These are phyloP conservation scores for Branchipolynoe longqiensis DNA, from an alignment of 2,888 invertebrate species.

Conservation along the genomic window DNA sequence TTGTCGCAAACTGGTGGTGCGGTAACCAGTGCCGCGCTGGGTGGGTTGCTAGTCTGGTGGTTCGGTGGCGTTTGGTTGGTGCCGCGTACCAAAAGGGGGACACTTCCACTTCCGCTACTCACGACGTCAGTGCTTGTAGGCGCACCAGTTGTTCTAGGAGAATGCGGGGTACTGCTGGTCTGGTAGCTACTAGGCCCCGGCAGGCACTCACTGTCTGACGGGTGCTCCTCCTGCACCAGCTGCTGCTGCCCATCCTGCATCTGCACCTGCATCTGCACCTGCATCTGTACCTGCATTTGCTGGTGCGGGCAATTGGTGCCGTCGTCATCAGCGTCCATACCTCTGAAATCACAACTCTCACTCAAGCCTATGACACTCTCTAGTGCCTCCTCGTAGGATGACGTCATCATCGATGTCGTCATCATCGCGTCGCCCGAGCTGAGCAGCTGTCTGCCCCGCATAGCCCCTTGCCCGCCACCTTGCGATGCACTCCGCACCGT, in stretches of 20 bases:
- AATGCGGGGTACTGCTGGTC: background rate
- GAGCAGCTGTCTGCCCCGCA: background rate
- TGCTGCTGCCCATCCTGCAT: too few species aligned
- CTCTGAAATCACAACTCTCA: background rate
- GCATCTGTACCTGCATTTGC: background rate
- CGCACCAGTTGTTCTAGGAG: background rate
- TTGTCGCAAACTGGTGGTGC: too few species aligned
- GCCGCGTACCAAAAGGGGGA: background rate
- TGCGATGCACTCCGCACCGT: background rate
- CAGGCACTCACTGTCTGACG: constrained; percentile 11
- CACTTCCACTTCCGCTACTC: background rate
- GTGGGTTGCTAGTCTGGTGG: too few species aligned
- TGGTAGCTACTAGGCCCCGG: constrained; percentile 19
- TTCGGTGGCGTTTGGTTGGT: too few species aligned
- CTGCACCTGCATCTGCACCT: too few species aligned
- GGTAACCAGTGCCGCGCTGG: too few species aligned
- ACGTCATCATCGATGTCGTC: background rate
- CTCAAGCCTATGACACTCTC: background rate
- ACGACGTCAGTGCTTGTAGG: too few species aligned
- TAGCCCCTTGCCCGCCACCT: background rate
- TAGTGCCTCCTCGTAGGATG: constrained; percentile 8
- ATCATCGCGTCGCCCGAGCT: background rate
- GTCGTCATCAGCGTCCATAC: background rate
- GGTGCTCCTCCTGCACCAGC: too few species aligned
- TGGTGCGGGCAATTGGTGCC: background rate